Conservation (phyloP, 2,113 vertebrate species). For the Falco punctatus region DNA sequence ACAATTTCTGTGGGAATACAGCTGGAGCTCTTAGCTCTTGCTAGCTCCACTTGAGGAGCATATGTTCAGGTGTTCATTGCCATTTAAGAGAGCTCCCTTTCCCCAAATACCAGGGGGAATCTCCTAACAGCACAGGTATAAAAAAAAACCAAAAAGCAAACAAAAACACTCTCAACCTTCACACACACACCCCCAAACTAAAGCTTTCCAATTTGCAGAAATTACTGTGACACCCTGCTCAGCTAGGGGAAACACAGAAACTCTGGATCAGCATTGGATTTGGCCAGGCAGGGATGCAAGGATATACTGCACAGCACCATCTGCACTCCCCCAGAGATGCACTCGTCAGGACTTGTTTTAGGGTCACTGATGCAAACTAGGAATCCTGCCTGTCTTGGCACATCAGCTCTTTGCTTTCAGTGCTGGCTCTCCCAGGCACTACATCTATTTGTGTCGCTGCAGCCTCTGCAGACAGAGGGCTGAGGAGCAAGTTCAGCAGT, state of each 20-base stretch:
- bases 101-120: background rate
- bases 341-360: background rate
- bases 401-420: background rate
- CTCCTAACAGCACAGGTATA: background rate
- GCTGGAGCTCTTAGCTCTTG: background rate
- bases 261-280: background rate
- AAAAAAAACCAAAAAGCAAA: background rate
- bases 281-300: background rate
- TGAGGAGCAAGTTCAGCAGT: background rate
- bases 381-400: background rate
- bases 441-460: background rate
- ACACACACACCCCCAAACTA: background rate
- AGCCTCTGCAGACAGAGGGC: background rate
- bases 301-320: background rate
- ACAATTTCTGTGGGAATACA: background rate
- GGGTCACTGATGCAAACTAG: background rate
- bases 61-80: background rate
- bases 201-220: background rate
- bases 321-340: background rate
- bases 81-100: background rate
- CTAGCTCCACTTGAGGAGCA: background rate
- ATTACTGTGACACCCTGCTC: background rate
- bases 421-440: background rate
- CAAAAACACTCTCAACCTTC: background rate
- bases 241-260: background rate